These are phyloP conservation scores for Crossocerus cetratus DNA, from an alignment of 2,888 invertebrate genomes.

Conservation along the genomic window DNA sequence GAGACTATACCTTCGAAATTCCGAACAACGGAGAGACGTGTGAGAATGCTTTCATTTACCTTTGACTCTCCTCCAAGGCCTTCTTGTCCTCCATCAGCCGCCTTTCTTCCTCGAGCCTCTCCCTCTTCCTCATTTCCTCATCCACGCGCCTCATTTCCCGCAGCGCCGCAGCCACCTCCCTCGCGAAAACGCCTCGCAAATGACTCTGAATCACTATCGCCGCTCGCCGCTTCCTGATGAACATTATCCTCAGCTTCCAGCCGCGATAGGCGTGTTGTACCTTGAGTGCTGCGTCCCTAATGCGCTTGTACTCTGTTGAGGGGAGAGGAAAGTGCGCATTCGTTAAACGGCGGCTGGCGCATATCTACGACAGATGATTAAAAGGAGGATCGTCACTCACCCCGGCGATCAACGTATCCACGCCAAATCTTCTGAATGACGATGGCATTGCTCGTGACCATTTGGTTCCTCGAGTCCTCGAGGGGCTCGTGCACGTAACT, in stretches of 20 bases:
- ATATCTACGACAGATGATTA: too few relatives aligned
- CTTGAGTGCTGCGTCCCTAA: slow-evolving; percentile 83
- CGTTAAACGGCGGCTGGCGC: too few relatives aligned
- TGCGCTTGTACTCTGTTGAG: slow-evolving; percentile 80
- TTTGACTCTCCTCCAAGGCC: slow-evolving; percentile 82
- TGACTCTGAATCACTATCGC: slow-evolving; percentile 92
- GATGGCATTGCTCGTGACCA: slow-evolving; percentile 84
- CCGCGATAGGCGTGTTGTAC: slow-evolving; percentile 92
- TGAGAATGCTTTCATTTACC: slow-evolving; percentile 73
- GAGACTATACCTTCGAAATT: not conserved
- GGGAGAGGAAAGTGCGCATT: not conserved
- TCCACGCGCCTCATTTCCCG: slow-evolving; percentile 92
- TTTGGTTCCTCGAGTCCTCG: slow-evolving; percentile 86
- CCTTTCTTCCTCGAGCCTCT: slow-evolving; percentile 85
- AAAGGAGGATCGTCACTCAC: slow-evolving; percentile 60
- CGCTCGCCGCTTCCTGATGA: slow-evolving; percentile 88
- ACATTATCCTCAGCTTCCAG: slow-evolving; percentile 90
- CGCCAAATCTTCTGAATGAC: slow-evolving; percentile 88
- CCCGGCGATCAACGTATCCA: slow-evolving; percentile 81
- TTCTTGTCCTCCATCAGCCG: slow-evolving; percentile 79
- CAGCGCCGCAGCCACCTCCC: slow-evolving; percentile 91
- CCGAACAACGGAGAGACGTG: too few relatives aligned
- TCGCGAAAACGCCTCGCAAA: slow-evolving; percentile 91
- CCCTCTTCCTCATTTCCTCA: slow-evolving; percentile 89
- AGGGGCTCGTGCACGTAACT: slow-evolving; percentile 90